Evolutionary conservation across 2,113 vertebrate genomes (phyloP), one percentile per base, ranked within the genome.

Genomic region (Archilochus colubris): DNA sequence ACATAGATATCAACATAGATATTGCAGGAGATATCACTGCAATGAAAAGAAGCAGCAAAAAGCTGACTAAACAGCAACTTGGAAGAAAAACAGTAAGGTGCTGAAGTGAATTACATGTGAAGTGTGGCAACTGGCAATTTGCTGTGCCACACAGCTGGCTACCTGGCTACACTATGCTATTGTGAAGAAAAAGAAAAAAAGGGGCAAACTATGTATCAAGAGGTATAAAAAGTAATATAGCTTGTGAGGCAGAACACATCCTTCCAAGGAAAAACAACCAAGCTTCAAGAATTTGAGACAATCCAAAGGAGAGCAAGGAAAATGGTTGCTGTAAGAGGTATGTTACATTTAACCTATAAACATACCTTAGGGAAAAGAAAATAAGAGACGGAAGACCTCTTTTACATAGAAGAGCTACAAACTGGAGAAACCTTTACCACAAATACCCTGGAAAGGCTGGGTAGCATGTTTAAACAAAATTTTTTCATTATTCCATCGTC

Each of bases 121-220:
- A 63, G 9, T 31, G 2, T 20, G 40, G 40, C 40, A 40, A 13
- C 40, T 40, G 12, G 40, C 40, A 40, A 40, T 40, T 40, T 40
- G 40, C 40, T 40, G 40, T 40, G 40, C 40, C 40, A 40, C 40
- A 40, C 11, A 40, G 40, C 40, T 40, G 40, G 40, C 40, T 40
- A 14, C 5, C 6, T 0, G 0, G 38, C 53, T 61, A 67, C 3
- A 10, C 6, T 36, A 27, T 9, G 12, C 40, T 58, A 21, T 21
- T n/a, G 57, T 2, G 23, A 67, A 75, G 4, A 50, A 50, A 22
- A 50, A 50, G 21, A 23, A 50, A 50, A 50, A 50, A 23, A 50
- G 13, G 22, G 13, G 10, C 10, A 31, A 82, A 58, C 2, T 55
- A 2, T 9, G 0, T 16, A 44, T 14, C 10, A 28, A 3, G 14